Evolutionary conservation across 2,888 invertebrate genomes (phyloP).

Genomic region (Drymonia ruficornis): DNA sequence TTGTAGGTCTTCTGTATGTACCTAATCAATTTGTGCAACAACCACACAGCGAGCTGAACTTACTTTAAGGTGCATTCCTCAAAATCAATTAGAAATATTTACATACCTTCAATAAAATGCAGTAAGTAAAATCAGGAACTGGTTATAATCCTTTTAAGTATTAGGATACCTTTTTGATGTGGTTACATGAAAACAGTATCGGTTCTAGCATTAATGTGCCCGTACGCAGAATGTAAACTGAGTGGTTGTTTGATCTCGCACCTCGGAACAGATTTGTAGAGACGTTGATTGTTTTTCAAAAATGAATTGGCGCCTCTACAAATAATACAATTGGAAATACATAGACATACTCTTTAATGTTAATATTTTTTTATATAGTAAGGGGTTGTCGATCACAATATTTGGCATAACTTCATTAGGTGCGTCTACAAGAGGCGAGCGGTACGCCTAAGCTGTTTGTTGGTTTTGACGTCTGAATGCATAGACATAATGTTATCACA

Average conservation of each 20-base stretch:
- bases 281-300: slow-evolving; percentile 5
- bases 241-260: slow-evolving; percentile 48
- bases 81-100: not conserved
- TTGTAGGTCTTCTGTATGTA: no score
- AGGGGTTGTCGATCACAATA: no score
- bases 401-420: no score
- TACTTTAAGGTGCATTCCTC: not conserved
- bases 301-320: not conserved
- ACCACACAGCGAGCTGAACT: no score
- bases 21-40: no score
- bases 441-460: no score
- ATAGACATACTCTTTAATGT: no score
- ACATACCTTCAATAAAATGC: not conserved
- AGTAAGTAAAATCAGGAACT: slow-evolving; percentile 20
- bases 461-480: no score
- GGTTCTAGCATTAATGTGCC: slow-evolving; percentile 42
- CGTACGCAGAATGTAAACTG: slow-evolving; percentile 40
- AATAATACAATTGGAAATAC: not conserved
- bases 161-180: slow-evolving; percentile 41
- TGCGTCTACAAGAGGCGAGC: no score
- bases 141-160: slow-evolving; percentile 24
- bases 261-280: slow-evolving; percentile 24
- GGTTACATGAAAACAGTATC: slow-evolving; percentile 42
- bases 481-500: no score
- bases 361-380: no score